Conservation (phyloP, 2,797 vertebrate genomes). For the Pampus argenteus region DNA sequence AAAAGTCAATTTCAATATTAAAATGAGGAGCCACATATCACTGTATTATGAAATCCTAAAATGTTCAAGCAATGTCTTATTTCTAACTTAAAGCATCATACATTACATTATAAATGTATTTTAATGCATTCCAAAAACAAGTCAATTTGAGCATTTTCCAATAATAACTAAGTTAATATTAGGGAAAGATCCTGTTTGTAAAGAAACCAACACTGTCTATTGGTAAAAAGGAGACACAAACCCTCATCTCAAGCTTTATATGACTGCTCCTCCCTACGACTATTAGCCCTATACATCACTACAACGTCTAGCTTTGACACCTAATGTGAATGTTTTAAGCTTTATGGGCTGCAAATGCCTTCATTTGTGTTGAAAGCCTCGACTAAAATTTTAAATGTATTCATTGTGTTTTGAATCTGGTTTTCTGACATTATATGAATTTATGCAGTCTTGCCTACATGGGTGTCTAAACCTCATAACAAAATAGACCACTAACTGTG, state of each 20-base stretch:
- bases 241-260: conserved; percentile 21
- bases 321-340: conserved; percentile 36
- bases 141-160: no score
- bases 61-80: no score
- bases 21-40: no score
- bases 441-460: conserved; percentile 13
- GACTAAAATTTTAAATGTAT: conserved; percentile 31
- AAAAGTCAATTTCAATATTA: no score
- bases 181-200: conserved; percentile 4
- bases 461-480: conserved; percentile 16
- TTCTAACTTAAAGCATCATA: no score
- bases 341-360: conserved; percentile 10
- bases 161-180: not conserved
- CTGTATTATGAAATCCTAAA: no score
- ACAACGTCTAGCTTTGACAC: conserved; percentile 25
- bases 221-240: conserved; percentile 17
- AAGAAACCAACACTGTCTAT: not conserved
- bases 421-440: conserved; percentile 3
- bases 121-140: not conserved
- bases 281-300: conserved; percentile 27
- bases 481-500: conserved; percentile 52
- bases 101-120: not conserved
- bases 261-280: conserved; percentile 9
- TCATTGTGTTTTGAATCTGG: not conserved
- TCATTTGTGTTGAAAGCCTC: conserved; percentile 1